These are phyloP conservation scores for Tinamus major DNA, from an alignment of 2,797 vertebrate species.

Conservation along the genomic window DNA sequence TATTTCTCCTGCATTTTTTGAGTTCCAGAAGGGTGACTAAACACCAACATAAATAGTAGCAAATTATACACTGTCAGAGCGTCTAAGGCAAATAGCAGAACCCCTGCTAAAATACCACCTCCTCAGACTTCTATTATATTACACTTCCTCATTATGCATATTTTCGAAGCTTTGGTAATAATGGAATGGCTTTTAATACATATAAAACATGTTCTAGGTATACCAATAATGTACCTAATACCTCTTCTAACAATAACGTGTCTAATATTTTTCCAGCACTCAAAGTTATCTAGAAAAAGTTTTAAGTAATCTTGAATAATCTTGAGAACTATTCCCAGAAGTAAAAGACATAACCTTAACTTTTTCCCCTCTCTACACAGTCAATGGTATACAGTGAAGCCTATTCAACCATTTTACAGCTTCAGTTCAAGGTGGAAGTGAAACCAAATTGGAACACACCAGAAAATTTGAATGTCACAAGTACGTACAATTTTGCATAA, in stretches of 20 bases:
- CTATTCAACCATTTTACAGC: constrained; percentile 31
- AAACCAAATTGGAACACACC: constrained; percentile 48
- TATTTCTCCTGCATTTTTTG: constrained; percentile 34
- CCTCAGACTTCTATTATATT: constrained; percentile 30
- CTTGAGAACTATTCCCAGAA: not conserved
- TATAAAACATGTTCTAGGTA: not conserved
- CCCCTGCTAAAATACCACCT: constrained; percentile 8
- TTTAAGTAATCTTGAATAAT: not conserved
- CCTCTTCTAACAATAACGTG: not conserved
- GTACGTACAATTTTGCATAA: constrained; percentile 35
- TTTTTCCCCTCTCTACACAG: not conserved
- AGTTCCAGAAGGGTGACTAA: constrained; percentile 51
- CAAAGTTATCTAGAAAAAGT: not conserved
- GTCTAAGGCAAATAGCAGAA: not conserved
- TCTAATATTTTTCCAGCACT: not conserved
- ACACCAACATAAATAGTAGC: constrained; percentile 58
- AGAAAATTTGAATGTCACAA: constrained; percentile 55
- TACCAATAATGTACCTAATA: not conserved
- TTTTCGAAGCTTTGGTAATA: constrained; percentile 24
- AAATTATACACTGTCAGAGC: constrained; percentile 49
- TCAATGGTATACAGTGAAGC: not conserved
- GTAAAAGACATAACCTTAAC: not conserved
- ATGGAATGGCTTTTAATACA: not conserved
- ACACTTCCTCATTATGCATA: not conserved
- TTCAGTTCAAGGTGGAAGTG: constrained; percentile 47